Evolutionary conservation across 2,888 invertebrate genomes (phyloP), one percentile per base, ranked within the genome.

Genomic region (Acronicta aceris): DNA sequence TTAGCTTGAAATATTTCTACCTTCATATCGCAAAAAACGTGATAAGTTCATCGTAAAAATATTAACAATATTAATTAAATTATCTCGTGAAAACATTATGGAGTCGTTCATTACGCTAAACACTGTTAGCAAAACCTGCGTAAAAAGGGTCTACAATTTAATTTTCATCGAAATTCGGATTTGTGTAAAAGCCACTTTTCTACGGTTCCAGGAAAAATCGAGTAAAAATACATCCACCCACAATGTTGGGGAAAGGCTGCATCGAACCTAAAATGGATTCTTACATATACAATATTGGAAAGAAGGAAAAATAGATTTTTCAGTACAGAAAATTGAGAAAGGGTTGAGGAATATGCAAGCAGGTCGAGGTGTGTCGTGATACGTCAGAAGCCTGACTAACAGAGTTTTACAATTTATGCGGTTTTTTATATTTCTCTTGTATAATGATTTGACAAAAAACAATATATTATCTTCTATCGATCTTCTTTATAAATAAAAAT

Each of bases 101-200:
- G 33, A 12, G 12, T 5, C 38, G 38, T n/a, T 2, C 38, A 38
- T n/a, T n/a, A 33, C 33, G 33, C n/a, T n/a, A 38, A 6, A 38
- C 5, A 38, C 1, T 2, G 13, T 38, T 38, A 38, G 38, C 38
- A 38, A n/a, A n/a, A 38, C 38, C n/a, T 12, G 33, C 33, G 33
- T 12, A 12, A n/a, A 38, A 38, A 38, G 38, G n/a, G 38, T 38
- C 38, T 7, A 38, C 38, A 38, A 38, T 38, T 13, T 6, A 38
- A 38, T 38, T 38, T 38, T 38, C n/a, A 38, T 38, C 38, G n/a
- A 38, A 38, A 38, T 38, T 38, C 38, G 38, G 13, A 38, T 38
- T n/a, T 38, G 13, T 38, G 38, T 38, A n/a, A 38, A 38, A 38
- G 38, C 38, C 38, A n/a, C 38, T 38, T 38, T n/a, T 38, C n/a